Evolutionary conservation across 2,888 invertebrate species (phyloP).

Genomic region (Acholoe squamosa): DNA sequence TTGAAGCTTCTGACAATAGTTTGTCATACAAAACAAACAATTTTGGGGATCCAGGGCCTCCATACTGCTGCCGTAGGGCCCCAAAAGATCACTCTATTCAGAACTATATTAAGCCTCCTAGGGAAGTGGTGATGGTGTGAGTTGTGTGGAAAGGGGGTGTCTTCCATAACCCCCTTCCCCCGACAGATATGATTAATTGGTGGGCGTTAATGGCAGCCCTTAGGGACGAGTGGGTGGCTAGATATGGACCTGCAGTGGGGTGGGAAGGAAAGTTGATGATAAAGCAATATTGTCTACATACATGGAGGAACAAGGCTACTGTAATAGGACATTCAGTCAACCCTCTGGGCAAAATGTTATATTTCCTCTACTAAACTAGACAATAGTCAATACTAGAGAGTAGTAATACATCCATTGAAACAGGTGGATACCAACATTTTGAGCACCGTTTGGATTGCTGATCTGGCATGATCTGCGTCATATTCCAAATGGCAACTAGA

Average conservation of each 20-base stretch:
- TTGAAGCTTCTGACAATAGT: too few relatives aligned
- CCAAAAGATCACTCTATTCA: background rate
- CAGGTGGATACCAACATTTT: too few relatives aligned
- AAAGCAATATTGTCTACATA: background rate
- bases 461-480: too few relatives aligned
- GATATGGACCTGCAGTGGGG: background rate
- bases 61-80: background rate
- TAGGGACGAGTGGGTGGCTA: background rate
- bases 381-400: too few relatives aligned
- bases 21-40: too few relatives aligned
- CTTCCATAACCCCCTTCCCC: background rate
- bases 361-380: too few relatives aligned
- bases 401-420: too few relatives aligned
- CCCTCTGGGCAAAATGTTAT: too few relatives aligned
- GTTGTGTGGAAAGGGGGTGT: background rate
- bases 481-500: too few relatives aligned
- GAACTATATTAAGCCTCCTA: background rate
- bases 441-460: too few relatives aligned
- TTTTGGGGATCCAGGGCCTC: constrained; percentile 3
- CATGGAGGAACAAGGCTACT: background rate
- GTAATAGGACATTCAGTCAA: background rate
- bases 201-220: background rate
- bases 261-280: background rate
- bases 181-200: constrained; percentile 36
- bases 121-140: background rate